Conservation (phyloP, 2,113 vertebrate species). For the Cepphus grylle region DNA sequence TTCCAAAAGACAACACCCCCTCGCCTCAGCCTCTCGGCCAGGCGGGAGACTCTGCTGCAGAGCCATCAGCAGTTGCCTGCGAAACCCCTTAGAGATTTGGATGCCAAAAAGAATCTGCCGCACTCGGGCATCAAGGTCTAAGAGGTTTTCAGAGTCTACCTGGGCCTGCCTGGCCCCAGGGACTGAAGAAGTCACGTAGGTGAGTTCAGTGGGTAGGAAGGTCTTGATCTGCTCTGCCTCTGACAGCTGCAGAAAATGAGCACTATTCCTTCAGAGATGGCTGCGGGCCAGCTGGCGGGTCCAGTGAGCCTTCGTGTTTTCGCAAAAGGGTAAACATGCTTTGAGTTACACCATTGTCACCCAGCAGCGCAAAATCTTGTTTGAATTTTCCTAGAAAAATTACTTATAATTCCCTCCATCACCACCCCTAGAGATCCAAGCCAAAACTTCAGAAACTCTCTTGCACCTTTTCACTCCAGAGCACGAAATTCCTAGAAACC, state of each 20-base stretch:
- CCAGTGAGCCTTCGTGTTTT: background rate
- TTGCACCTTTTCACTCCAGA: background rate
- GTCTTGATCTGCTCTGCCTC: background rate
- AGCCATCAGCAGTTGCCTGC: background rate
- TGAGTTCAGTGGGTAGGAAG: background rate
- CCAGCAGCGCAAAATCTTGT: background rate
- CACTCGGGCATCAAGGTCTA: background rate
- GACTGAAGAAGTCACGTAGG: background rate
- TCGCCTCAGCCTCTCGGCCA: background rate
- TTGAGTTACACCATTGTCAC: background rate
- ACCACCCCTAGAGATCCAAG: fast-evolving
- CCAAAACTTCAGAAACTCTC: background rate
- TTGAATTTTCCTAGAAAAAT: background rate
- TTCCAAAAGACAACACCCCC: slow-evolving; percentile 51
- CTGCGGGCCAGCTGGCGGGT: background rate
- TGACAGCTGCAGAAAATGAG: background rate
- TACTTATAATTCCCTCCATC: background rate
- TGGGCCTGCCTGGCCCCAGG: background rate
- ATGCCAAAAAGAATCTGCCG: background rate
- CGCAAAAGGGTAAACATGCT: background rate
- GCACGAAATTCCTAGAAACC: background rate
- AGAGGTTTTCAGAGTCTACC: background rate
- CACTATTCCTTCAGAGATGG: background rate
- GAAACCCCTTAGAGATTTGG: background rate
- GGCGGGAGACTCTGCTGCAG: background rate